A percentile compares a stretch with the other conserved stretches of the same genome.
These are phyloP conservation scores for Microplitis deprimator DNA, from an alignment of 2,888 invertebrate species.

Conservation along the genomic window DNA sequence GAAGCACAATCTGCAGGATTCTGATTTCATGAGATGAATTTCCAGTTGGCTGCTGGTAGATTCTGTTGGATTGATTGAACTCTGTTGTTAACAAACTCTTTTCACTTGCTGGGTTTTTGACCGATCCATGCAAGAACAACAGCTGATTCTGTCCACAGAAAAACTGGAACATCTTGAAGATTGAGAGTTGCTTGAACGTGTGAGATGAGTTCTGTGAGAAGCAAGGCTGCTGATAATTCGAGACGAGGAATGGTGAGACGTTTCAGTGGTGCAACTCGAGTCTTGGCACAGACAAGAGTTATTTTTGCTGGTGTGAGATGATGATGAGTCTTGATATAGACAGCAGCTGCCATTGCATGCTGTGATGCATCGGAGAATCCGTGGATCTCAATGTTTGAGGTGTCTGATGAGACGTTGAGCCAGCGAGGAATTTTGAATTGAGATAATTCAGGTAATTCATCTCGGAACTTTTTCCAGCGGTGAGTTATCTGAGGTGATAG, in stretches of 20 bases:
- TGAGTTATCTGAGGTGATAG: no score
- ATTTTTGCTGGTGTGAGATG: constrained; percentile 19
- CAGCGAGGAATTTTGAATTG: constrained; percentile 24
- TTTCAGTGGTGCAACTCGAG: constrained; percentile 49
- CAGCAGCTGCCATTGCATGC: constrained; percentile 47
- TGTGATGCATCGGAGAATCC: constrained; percentile 53
- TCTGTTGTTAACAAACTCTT: no score
- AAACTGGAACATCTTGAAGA: no score
- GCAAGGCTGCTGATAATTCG: no score
- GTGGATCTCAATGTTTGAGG: constrained; percentile 33
- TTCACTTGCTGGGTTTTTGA: no score
- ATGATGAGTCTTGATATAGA: constrained; percentile 32
- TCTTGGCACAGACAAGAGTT: constrained; percentile 41
- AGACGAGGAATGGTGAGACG: no score
- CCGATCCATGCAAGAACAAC: no score
- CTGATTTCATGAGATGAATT: constrained; percentile 45
- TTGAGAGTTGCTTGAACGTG: no score
- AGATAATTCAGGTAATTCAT: no score
- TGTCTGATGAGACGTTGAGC: constrained; percentile 18
- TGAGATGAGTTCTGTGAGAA: no score
- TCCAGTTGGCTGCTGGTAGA: constrained; percentile 43
- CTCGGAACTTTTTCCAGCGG: no score
- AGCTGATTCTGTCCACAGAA: no score
- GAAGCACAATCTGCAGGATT: constrained; percentile 35
- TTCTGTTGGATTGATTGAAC: constrained; percentile 53